Percentiles rank a stretch among this genome's conserved stretches.
These are phyloP conservation scores for Hirundichthys speculiger DNA, from an alignment of 2,113 vertebrate species.

Conservation along the genomic window DNA sequence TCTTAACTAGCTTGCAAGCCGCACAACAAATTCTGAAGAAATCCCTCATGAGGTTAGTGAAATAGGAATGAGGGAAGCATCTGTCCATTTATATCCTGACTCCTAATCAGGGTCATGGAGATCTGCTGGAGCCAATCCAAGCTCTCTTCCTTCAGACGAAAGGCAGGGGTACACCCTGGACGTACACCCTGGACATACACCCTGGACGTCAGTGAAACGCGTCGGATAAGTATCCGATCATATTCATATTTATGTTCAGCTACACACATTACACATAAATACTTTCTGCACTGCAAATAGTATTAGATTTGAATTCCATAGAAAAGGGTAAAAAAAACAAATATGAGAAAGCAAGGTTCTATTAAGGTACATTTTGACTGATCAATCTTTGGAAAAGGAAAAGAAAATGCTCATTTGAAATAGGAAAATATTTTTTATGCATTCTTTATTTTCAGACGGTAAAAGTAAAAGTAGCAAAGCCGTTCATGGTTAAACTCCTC, in stretches of 20 bases:
- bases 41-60: not conserved
- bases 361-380: not conserved
- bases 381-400: not conserved
- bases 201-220: too few relatives aligned
- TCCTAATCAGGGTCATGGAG: too few relatives aligned
- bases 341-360: not conserved
- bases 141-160: too few relatives aligned
- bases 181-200: too few relatives aligned
- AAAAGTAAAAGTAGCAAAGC: conserved; percentile 35
- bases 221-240: too few relatives aligned
- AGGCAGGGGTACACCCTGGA: too few relatives aligned
- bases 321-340: not conserved
- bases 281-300: not conserved
- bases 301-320: not conserved
- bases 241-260: too few relatives aligned
- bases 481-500: conserved; percentile 49
- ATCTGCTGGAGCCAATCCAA: too few relatives aligned
- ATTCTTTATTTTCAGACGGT: conserved; percentile 40
- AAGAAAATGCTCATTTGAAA: not conserved
- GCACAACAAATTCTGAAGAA: not conserved
- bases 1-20: conserved; percentile 3
- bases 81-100: too few relatives aligned
- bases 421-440: conserved; percentile 16
- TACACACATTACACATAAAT: not conserved
- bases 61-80: too few relatives aligned